Percentiles rank a stretch among this genome's conserved stretches.
These are phyloP conservation scores for Acinonyx jubatus DNA, from an alignment of 2,113 vertebrate species.

Conservation along the genomic window DNA sequence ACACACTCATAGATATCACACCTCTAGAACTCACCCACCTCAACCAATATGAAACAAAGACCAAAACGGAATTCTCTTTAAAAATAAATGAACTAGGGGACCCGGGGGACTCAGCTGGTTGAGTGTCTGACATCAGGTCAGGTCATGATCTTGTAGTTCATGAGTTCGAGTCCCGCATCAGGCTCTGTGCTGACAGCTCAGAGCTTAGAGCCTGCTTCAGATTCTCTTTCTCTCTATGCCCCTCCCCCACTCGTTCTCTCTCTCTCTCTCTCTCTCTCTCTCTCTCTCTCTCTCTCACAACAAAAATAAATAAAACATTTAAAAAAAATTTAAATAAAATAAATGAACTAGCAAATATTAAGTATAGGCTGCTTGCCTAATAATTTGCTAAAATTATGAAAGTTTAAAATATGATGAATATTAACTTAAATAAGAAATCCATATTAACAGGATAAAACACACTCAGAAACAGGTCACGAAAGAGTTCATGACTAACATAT, in stretches of 20 bases:
- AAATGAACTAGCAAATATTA: background rate
- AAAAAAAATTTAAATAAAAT: too few relatives aligned
- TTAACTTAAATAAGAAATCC: constrained; percentile 21
- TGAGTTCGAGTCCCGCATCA: too few relatives aligned
- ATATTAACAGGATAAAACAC: background rate
- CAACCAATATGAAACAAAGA: background rate
- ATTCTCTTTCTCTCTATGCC: too few relatives aligned
- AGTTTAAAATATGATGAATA: constrained; percentile 7
- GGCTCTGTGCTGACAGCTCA: too few relatives aligned
- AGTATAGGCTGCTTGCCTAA: background rate
- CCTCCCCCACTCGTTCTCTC: too few relatives aligned
- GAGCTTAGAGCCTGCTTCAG: too few relatives aligned
- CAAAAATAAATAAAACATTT: too few relatives aligned
- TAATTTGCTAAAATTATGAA: background rate
- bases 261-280: too few relatives aligned
- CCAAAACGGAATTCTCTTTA: background rate
- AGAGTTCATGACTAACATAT: background rate
- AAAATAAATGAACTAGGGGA: background rate
- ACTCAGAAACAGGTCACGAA: background rate
- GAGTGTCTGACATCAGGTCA: too few relatives aligned
- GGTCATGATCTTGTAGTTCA: too few relatives aligned
- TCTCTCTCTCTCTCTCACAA: too few relatives aligned
- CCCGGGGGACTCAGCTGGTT: too few relatives aligned
- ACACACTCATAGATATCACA: background rate
- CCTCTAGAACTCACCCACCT: background rate